A percentile compares a stretch with the other conserved stretches of the same genome.
Conservation (phyloP, 2,888 invertebrate species). For the Phytoseiulus persimilis region DNA sequence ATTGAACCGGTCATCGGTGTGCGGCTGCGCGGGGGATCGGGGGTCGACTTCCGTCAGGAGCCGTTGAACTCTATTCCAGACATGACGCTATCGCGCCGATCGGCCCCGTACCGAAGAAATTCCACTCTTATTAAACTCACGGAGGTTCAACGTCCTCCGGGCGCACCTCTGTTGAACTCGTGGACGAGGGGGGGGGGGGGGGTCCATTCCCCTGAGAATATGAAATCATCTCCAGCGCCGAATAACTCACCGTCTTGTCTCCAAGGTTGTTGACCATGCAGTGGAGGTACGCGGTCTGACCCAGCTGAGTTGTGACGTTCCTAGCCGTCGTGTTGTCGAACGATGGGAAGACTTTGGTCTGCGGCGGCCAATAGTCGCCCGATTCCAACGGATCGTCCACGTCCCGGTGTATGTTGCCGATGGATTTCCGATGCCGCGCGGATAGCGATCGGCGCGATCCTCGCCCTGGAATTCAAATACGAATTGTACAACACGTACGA, state of each 20-base stretch:
- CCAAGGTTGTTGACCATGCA: constrained; percentile 82
- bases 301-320: constrained; percentile 69
- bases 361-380: constrained; percentile 41
- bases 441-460: background rate
- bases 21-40: background rate
- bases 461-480: background rate
- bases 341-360: constrained; percentile 57
- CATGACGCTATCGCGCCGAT: background rate
- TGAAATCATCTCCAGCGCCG: no score
- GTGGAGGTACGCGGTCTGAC: constrained; percentile 79
- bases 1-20: background rate
- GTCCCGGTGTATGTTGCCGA: constrained; percentile 17
- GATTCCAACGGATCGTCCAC: constrained; percentile 31
- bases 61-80: background rate
- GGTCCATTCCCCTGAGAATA: no score
- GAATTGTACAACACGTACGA: background rate
- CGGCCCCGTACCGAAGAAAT: background rate
- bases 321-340: constrained; percentile 66
- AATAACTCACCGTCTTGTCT: constrained; percentile 73
- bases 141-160: no score
- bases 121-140: background rate
- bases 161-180: no score
- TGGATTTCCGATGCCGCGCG: constrained; percentile 16
- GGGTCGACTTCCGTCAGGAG: background rate
- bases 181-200: no score